Evolutionary conservation across 1,140 invertebrate species (phyloP).

Genomic region (Drosophila mauritiana): DNA sequence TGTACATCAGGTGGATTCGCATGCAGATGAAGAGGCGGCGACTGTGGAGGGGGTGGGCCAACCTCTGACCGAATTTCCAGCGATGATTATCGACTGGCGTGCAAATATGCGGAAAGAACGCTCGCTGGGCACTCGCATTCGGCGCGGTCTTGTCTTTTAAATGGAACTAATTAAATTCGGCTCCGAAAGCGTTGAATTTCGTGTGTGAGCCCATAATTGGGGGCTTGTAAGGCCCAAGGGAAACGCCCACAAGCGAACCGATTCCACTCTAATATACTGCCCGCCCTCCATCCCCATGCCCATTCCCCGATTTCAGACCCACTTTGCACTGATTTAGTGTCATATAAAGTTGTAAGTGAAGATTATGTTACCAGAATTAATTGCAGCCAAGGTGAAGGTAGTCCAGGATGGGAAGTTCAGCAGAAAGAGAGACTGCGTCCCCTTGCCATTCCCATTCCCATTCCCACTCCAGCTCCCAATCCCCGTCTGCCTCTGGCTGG

Average conservation of each 20-base stretch:
- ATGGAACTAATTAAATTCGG: slow-evolving; percentile 79
- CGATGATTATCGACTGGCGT: slow-evolving; percentile 78
- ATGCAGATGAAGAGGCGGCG: slow-evolving; percentile 63
- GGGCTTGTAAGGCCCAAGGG: slow-evolving; percentile 44
- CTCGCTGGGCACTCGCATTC: slow-evolving; percentile 26
- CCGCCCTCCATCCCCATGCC: not conserved
- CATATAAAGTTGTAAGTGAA: slow-evolving; percentile 82
- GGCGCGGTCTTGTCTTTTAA: slow-evolving; percentile 41
- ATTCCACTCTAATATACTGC: slow-evolving; percentile 42
- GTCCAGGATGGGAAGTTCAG: slow-evolving; percentile 24
- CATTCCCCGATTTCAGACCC: not conserved
- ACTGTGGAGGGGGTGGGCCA: slow-evolving; percentile 40
- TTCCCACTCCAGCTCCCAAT: not conserved
- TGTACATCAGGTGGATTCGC: slow-evolving; percentile 67
- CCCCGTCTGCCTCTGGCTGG: slow-evolving; percentile 24
- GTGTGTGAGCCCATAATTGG: slow-evolving; percentile 50
- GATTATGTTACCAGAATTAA: slow-evolving; percentile 83
- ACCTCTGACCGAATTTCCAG: slow-evolving; percentile 80
- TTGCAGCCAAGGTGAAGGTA: slow-evolving; percentile 79
- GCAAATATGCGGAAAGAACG: slow-evolving; percentile 77
- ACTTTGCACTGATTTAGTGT: slow-evolving; percentile 77
- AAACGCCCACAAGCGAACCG: slow-evolving; percentile 41
- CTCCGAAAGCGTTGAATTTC: slow-evolving; percentile 69
- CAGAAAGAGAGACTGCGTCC: slow-evolving; percentile 32
- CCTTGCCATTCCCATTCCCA: slow-evolving; percentile 10